Conservation (phyloP, 2,113 vertebrate species). For the Tragelaphus strepsiceros region DNA sequence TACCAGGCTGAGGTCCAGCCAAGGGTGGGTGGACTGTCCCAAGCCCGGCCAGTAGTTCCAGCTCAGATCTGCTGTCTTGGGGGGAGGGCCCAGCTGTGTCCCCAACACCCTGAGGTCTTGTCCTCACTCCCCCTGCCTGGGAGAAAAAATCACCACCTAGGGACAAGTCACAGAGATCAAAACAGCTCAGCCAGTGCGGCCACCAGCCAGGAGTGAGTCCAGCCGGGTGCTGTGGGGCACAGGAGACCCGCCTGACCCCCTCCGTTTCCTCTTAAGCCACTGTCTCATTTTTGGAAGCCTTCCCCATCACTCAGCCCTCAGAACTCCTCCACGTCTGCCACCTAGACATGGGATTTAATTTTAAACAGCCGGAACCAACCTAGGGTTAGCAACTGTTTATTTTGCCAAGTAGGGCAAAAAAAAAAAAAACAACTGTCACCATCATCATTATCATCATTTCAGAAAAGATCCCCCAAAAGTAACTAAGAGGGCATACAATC, state of each 20-base stretch:
- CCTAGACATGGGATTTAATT: background rate
- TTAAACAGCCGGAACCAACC: background rate
- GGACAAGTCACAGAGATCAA: background rate
- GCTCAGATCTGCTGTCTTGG: background rate
- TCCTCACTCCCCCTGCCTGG: too few relatives aligned
- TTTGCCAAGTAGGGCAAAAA: background rate
- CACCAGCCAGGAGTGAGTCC: background rate
- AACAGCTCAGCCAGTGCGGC: background rate
- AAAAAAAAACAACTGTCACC: accelerated
- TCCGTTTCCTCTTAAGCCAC: too few relatives aligned
- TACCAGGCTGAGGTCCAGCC: background rate
- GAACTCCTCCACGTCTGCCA: background rate
- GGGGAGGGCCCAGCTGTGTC: background rate
- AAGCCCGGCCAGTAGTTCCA: background rate
- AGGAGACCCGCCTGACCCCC: background rate
- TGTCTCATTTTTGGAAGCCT: background rate
- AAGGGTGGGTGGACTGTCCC: accelerated
- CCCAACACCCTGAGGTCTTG: background rate
- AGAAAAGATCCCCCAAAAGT: background rate
- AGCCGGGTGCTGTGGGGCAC: background rate
- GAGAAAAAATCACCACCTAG: background rate
- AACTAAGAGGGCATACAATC: accelerated
- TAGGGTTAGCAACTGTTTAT: background rate
- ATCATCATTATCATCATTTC: background rate
- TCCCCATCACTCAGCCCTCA: background rate